Evolutionary conservation across 2,888 invertebrate genomes (phyloP).

Genomic region (Dastarcus helophoroides): DNA sequence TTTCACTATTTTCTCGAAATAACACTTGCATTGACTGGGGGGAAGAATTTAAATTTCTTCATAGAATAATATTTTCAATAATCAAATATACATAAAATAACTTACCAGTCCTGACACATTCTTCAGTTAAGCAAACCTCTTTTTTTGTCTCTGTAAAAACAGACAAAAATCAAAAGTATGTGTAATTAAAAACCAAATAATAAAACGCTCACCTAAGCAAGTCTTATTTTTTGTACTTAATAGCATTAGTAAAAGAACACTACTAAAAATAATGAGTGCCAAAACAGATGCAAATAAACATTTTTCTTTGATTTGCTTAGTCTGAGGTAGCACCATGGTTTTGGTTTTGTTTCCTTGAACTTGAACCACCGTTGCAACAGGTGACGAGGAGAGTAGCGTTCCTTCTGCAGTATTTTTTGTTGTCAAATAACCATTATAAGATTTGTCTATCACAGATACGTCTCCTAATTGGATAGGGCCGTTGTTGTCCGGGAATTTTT

Average conservation of each 20-base stretch:
- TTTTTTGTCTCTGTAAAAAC: constrained; percentile 6
- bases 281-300: constrained; percentile 28
- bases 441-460: constrained; percentile 5
- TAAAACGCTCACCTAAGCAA: constrained; percentile 27
- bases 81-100: constrained; percentile 7
- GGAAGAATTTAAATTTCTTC: too few species aligned
- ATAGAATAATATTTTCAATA: neutral
- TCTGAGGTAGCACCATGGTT: constrained; percentile 28
- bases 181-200: neutral
- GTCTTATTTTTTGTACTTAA: constrained; percentile 22
- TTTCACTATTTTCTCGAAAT: too few species aligned
- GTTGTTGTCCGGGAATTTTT: constrained; percentile 8
- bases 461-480: constrained; percentile 6
- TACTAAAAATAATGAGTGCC: constrained; percentile 27
- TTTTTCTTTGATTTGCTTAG: constrained; percentile 25
- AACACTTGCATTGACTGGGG: too few species aligned
- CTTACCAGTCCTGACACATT: constrained; percentile 54
- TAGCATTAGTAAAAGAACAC: constrained; percentile 24
- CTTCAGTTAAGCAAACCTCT: constrained; percentile 47
- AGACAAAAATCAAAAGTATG: neutral
- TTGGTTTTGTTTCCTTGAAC: constrained; percentile 30
- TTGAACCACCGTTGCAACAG: constrained; percentile 29
- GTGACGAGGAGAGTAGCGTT: constrained; percentile 7
- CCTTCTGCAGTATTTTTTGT: too few species aligned
- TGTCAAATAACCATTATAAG: constrained; percentile 27